A percentile compares a stretch with the other conserved stretches of the same genome.
phyloP scores from a whole-genome alignment of 1,140 invertebrate species.

The Drosophila serrata region DNA sequence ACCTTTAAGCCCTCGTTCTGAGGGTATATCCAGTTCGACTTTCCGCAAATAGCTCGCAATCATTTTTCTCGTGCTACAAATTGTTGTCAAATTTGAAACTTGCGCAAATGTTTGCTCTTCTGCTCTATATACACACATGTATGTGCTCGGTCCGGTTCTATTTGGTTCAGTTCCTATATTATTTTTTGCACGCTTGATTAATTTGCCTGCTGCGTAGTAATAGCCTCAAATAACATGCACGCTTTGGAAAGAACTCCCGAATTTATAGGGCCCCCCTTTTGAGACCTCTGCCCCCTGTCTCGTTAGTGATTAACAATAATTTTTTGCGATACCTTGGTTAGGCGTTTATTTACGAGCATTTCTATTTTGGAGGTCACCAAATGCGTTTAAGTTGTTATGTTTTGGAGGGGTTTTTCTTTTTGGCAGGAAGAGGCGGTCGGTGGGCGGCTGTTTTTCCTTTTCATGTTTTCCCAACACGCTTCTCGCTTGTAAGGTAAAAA shows the following conservation, averaged over 20 bases:
- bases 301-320: constrained; percentile 75
- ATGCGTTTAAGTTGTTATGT: constrained; percentile 68
- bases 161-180: constrained; percentile 27
- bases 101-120: constrained; percentile 56
- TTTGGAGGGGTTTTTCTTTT: constrained; percentile 2
- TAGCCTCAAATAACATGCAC: constrained; percentile 53
- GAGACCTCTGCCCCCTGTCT: constrained; percentile 51
- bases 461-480: constrained; percentile 44
- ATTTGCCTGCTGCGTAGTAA: constrained; percentile 78
- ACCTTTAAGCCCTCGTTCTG: background rate
- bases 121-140: constrained; percentile 15
- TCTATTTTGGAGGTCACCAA: constrained; percentile 67
- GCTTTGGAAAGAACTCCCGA: constrained; percentile 11
- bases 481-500: constrained; percentile 34
- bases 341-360: constrained; percentile 65
- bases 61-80: constrained; percentile 40
- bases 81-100: constrained; percentile 67
- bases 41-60: background rate
- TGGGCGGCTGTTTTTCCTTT: constrained; percentile 48
- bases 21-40: constrained; percentile 25
- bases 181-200: constrained; percentile 77
- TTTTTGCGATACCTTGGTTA: constrained; percentile 49
- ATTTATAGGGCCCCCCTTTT: background rate
- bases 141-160: constrained; percentile 13
- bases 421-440: constrained; percentile 8